phyloP scores from a whole-genome alignment of 2,888 invertebrate species.

The Eilema griseolum region DNA sequence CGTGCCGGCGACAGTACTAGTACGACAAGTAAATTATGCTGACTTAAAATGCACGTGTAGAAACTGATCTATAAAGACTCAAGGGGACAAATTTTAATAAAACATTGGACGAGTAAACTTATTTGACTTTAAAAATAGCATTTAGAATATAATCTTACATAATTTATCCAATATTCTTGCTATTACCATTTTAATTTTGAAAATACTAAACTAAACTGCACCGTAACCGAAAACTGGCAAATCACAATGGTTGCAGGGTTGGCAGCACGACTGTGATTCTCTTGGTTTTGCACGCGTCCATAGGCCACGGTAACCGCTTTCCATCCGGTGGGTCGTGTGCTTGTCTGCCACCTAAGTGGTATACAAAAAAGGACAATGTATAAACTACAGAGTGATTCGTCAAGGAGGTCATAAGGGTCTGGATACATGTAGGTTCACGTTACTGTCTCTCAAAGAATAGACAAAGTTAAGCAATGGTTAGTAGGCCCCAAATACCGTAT shows the following conservation, averaged over 20 bases:
- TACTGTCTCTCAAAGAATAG: background rate
- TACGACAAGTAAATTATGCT: background rate
- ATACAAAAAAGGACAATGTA: background rate
- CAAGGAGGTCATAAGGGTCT: background rate
- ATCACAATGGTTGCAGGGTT: too few relatives aligned
- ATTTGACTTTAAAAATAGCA: background rate
- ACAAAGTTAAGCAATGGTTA: background rate
- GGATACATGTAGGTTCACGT: too few relatives aligned
- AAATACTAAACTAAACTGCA: background rate
- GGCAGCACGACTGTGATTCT: too few relatives aligned
- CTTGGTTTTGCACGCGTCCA: too few relatives aligned
- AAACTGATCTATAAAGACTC: background rate
- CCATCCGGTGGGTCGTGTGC: too few relatives aligned
- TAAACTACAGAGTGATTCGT: background rate
- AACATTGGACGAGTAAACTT: background rate
- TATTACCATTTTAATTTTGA: background rate
- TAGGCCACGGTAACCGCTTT: too few relatives aligned
- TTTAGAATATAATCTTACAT: background rate
- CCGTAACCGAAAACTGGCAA: background rate
- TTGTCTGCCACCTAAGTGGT: too few relatives aligned
- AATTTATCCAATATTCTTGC: background rate
- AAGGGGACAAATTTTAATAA: background rate
- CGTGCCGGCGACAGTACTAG: background rate
- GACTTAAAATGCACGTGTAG: background rate
- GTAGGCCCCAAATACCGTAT: constrained; percentile 56